Evolutionary conservation across 2,797 vertebrate species (phyloP).

Genomic region (Liparis tanakae): DNA sequence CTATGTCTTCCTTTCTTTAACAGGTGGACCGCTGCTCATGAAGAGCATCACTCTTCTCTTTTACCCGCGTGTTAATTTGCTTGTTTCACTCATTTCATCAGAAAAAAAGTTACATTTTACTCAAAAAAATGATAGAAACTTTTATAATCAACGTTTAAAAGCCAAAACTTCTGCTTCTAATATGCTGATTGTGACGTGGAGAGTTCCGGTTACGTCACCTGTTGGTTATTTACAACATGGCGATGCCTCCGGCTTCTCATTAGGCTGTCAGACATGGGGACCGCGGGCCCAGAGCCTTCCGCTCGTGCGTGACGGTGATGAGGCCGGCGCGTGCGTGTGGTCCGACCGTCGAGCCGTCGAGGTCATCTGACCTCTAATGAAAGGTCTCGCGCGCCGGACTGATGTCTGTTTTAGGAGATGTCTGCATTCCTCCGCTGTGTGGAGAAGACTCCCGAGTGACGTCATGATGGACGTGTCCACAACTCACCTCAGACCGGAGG

Average conservation of each 20-base stretch:
- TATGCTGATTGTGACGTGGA: neutral
- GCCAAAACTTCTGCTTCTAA: too few species aligned
- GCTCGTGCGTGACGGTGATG: conserved; percentile 45
- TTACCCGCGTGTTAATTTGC: neutral
- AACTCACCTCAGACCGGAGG: neutral
- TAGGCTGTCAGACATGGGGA: too few species aligned
- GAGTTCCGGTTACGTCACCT: neutral
- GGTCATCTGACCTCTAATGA: too few species aligned
- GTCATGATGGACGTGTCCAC: neutral
- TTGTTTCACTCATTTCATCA: neutral
- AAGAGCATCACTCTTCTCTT: neutral
- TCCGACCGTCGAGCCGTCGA: conserved; percentile 20
- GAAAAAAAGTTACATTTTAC: too few species aligned
- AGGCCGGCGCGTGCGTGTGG: conserved; percentile 41
- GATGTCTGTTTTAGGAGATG: neutral
- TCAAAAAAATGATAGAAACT: too few species aligned
- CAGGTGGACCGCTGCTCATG: neutral
- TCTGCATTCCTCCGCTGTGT: neutral
- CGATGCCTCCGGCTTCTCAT: conserved; percentile 1
- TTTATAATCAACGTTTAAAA: too few species aligned
- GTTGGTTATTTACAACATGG: neutral
- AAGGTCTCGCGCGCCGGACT: too few species aligned
- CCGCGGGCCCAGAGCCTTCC: conserved; percentile 2
- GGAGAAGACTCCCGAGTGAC: too few species aligned
- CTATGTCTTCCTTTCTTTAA: neutral